Evolutionary conservation across 2,888 invertebrate species (phyloP).

Genomic region (Monoplex corrugatus): DNA sequence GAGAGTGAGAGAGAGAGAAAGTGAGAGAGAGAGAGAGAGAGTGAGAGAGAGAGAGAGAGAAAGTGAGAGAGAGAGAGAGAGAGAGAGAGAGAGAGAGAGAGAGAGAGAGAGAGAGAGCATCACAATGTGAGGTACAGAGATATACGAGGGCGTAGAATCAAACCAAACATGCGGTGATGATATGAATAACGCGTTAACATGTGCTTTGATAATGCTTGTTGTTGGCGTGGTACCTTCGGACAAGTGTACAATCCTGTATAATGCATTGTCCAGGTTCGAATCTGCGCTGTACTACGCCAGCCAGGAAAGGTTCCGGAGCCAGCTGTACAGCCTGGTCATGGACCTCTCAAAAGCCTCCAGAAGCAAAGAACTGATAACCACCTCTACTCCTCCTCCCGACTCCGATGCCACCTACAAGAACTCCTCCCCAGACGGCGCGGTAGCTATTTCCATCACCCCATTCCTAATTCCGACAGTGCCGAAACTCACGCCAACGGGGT

Average conservation of each 20-base stretch:
- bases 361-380: neutral
- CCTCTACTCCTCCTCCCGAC: neutral
- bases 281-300: constrained; percentile 53
- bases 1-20: too few species aligned
- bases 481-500: neutral
- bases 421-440: neutral
- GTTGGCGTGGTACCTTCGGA: neutral
- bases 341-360: neutral
- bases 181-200: neutral
- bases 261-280: constrained; percentile 44
- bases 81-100: too few species aligned
- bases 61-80: too few species aligned
- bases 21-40: too few species aligned
- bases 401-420: neutral
- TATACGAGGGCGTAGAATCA: neutral
- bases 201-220: neutral
- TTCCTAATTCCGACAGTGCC: neutral
- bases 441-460: neutral
- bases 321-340: constrained; percentile 48
- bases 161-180: neutral
- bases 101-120: too few species aligned
- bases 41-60: too few species aligned
- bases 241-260: neutral
- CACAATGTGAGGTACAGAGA: neutral
- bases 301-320: constrained; percentile 55